Evolutionary conservation across 2,797 vertebrate species (phyloP).

Genomic region (Cynopterus sphinx): DNA sequence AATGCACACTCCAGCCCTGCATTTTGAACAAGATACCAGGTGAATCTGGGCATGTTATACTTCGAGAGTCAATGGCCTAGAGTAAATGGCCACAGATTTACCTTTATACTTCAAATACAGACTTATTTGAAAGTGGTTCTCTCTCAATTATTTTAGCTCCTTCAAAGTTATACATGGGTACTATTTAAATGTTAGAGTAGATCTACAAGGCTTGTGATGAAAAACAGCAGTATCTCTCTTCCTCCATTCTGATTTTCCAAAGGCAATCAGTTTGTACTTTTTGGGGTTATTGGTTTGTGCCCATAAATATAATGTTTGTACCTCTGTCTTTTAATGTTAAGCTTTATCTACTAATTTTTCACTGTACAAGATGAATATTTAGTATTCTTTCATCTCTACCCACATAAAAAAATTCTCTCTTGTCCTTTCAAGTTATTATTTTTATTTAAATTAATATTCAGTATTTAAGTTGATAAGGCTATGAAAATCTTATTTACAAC

Average conservation of each 20-base stretch:
- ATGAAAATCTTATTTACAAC: neutral
- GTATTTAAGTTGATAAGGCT: neutral
- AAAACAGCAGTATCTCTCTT: neutral
- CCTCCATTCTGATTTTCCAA: neutral
- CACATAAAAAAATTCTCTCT: neutral
- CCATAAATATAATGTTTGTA: neutral
- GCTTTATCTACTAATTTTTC: neutral
- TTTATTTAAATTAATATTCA: neutral
- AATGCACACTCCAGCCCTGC: neutral
- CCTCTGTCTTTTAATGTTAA: neutral
- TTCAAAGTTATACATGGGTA: neutral
- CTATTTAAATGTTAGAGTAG: neutral
- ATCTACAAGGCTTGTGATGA: neutral
- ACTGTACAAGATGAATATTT: neutral
- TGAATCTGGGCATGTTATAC: neutral
- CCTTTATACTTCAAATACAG: neutral
- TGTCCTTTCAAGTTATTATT: neutral
- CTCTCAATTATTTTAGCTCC: neutral
- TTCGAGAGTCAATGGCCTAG: neutral
- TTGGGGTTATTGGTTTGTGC: neutral
- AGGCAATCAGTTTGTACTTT: neutral
- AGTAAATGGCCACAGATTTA: neutral
- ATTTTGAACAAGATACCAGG: neutral
- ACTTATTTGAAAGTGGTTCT: neutral
- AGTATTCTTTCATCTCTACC: neutral